phyloP scores from a whole-genome alignment of 1,140 invertebrate genomes.

The Drosophila subobscura region DNA sequence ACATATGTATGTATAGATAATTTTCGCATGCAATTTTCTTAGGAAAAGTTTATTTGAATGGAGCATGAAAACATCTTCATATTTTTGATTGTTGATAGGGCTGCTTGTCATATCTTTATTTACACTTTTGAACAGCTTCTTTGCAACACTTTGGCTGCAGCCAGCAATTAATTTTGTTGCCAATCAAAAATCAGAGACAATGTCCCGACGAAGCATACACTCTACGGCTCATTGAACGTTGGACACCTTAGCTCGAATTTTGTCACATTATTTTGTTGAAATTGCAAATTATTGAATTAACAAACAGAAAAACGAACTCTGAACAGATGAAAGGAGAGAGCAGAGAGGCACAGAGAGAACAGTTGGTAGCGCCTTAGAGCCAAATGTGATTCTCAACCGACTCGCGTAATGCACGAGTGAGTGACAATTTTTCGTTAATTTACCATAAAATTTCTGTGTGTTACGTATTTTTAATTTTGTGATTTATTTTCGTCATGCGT shows the following conservation, averaged over 20 bases:
- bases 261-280: constrained; percentile 26
- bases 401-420: constrained; percentile 35
- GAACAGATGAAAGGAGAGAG: background rate
- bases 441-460: constrained; percentile 68
- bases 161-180: constrained; percentile 51
- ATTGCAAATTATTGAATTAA: constrained; percentile 29
- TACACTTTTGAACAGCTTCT: constrained; percentile 15
- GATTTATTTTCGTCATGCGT: constrained; percentile 78
- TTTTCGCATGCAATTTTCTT: no score
- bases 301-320: constrained; percentile 4
- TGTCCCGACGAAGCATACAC: background rate
- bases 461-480: constrained; percentile 72
- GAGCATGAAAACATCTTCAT: no score
- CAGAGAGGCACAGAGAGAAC: constrained; percentile 1
- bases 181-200: constrained; percentile 18
- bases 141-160: constrained; percentile 5
- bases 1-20: no score
- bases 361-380: background rate
- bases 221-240: constrained; percentile 1
- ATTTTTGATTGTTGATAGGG: background rate
- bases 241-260: constrained; percentile 20
- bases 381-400: constrained; percentile 28
- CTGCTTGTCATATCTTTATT: background rate
- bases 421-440: constrained; percentile 70
- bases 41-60: no score